Conservation (phyloP, 2,888 invertebrate genomes). For the Mythimna loreyi region DNA sequence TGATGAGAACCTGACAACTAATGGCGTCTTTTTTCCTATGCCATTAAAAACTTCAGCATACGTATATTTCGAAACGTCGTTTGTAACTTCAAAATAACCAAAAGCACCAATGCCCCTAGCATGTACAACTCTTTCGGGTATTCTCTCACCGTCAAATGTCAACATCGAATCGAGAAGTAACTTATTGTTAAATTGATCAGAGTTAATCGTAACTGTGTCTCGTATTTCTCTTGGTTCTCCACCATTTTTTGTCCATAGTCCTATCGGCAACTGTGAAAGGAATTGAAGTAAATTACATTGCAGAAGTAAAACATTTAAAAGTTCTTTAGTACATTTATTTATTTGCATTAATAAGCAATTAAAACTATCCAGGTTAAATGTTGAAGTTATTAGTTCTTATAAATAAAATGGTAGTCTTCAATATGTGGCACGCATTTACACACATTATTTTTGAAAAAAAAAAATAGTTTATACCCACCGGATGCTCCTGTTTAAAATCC, state of each 20-base stretch:
- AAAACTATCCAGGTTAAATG: too few species aligned
- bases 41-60: constrained; percentile 91
- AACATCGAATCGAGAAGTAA: constrained; percentile 93
- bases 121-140: constrained; percentile 97
- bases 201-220: constrained; percentile 75
- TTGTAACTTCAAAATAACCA: constrained; percentile 95
- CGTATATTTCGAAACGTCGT: constrained; percentile 93
- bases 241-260: constrained; percentile 91
- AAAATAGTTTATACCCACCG: constrained; percentile 57
- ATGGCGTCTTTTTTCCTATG: constrained; percentile 91
- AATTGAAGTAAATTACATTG: too few species aligned
- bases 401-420: too few species aligned
- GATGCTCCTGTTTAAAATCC: constrained; percentile 71
- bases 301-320: not conserved
- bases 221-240: constrained; percentile 95
- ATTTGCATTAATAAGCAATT: too few species aligned
- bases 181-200: constrained; percentile 69
- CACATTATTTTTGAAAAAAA: too few species aligned
- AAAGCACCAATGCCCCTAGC: constrained; percentile 97
- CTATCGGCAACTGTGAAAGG: constrained; percentile 65
- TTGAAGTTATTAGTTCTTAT: too few species aligned
- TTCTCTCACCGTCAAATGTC: constrained; percentile 94
- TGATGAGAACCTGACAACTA: constrained; percentile 90
- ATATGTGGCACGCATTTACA: too few species aligned
- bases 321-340: not conserved